Percentiles rank a stretch among this genome's conserved stretches.
Conservation (phyloP, 2,888 invertebrate genomes). For the Dione vanillae region DNA sequence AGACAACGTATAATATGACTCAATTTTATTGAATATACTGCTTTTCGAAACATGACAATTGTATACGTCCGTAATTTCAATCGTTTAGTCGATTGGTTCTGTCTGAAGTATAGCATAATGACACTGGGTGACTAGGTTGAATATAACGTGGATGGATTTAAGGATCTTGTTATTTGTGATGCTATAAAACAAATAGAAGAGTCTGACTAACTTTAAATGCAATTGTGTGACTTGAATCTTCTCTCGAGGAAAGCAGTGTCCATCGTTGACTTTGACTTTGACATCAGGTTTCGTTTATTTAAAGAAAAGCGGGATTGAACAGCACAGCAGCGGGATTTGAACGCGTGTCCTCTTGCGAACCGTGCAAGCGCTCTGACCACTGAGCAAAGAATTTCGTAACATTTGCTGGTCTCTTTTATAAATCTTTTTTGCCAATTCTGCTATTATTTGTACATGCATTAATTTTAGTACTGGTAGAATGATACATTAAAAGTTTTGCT, state of each 20-base stretch:
- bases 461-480: neutral
- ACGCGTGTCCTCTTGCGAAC: too few species aligned
- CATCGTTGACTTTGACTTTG: too few species aligned
- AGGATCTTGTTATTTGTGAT: neutral
- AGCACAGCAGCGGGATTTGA: too few species aligned
- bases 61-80: slow-evolving; percentile 33
- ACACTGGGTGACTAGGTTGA: neutral
- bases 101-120: slow-evolving; percentile 9
- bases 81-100: slow-evolving; percentile 20
- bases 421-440: neutral
- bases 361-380: too few species aligned
- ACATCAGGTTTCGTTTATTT: too few species aligned
- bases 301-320: too few species aligned
- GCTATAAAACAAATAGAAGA: too few species aligned
- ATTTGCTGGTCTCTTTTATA: too few species aligned
- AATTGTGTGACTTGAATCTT: neutral
- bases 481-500: too few species aligned
- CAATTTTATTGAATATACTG: neutral
- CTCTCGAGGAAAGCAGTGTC: neutral
- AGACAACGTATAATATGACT: neutral
- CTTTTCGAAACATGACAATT: slow-evolving; percentile 12
- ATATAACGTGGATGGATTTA: neutral
- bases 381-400: too few species aligned
- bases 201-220: neutral
- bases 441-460: neutral